Evolutionary conservation across 2,888 invertebrate species (phyloP).

Genomic region (Nysson spinosus): DNA sequence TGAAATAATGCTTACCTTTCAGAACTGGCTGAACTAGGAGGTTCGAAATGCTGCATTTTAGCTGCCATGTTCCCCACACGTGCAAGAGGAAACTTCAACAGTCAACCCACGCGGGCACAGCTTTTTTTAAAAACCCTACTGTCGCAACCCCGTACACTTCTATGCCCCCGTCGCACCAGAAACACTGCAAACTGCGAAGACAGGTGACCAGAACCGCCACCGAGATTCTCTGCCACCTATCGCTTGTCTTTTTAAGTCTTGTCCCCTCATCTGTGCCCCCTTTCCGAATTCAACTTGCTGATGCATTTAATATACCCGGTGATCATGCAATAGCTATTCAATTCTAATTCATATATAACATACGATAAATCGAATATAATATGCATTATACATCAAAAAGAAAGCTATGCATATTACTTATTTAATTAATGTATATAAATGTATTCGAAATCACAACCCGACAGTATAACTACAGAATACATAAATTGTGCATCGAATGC

Average conservation of each 20-base stretch:
- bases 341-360: background rate
- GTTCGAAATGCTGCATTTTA: constrained; percentile 84
- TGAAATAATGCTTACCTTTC: constrained; percentile 83
- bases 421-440: too few species aligned
- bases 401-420: too few species aligned
- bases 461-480: too few species aligned
- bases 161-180: background rate
- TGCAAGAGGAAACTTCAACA: background rate
- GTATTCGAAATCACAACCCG: too few species aligned
- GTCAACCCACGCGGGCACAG: constrained; percentile 9
- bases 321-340: background rate
- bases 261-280: constrained; percentile 1
- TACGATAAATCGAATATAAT: background rate
- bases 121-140: constrained; percentile 1
- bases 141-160: background rate
- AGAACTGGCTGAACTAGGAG: constrained; percentile 93
- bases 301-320: background rate
- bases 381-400: too few species aligned
- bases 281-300: background rate
- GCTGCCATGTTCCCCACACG: constrained; percentile 77
- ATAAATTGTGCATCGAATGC: too few species aligned
- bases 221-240: constrained; percentile 26
- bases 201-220: constrained; percentile 6
- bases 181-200: constrained; percentile 10
- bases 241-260: constrained; percentile 3